Base-by-base conservation (phyloP, 2,888 invertebrate genomes). In the Apoderus coryli region DNA sequence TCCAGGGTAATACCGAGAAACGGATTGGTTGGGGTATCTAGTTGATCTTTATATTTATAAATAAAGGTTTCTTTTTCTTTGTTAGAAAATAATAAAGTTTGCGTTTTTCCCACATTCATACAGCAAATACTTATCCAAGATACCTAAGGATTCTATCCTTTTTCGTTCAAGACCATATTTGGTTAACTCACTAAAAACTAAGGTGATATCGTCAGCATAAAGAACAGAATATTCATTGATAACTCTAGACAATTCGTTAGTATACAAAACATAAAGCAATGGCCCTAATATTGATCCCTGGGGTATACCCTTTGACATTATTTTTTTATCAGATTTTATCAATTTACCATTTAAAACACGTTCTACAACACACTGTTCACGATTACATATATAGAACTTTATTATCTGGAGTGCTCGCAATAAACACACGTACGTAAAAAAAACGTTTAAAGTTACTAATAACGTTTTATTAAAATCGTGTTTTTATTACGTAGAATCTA, bases 151-250 rank as follows among this genome's bases (percentile, higher is more conserved):
- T 19, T 19, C 7, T 19, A 19, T 19, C n/a, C 6, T 19, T 19
- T 19, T 19, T 19, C 19, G 6, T 19, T 6, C 7, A 7, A 19
- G 19, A 7, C 6, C n/a, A 19, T 19, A 6, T 19, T 6, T 6
- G 6, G 6, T n/a, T 19, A 7, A 6, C n/a, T 19, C 19, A 28
- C 3, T 28, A 11, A 10, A 29, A 11, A 22, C n/a, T 10, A 22
- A 22, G 13, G 29, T 29, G 14, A 13, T 29, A 23, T 29, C 22
- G 13, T 22, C 29, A 11, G 29, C 29, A 22, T 29, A 29, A 7
- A 29, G n/a, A 10, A 22, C 22, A 22, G 14, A 22, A 19, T 19
- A 19, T 7, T 19, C n/a, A 19, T 19, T n/a, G 6, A 19, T 7
- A 7, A 19, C 19, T 7, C 7, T 19, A 19, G 19, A n/a, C n/a